phyloP scores from a whole-genome alignment of 2,888 invertebrate species.

The Plebejus argus region DNA sequence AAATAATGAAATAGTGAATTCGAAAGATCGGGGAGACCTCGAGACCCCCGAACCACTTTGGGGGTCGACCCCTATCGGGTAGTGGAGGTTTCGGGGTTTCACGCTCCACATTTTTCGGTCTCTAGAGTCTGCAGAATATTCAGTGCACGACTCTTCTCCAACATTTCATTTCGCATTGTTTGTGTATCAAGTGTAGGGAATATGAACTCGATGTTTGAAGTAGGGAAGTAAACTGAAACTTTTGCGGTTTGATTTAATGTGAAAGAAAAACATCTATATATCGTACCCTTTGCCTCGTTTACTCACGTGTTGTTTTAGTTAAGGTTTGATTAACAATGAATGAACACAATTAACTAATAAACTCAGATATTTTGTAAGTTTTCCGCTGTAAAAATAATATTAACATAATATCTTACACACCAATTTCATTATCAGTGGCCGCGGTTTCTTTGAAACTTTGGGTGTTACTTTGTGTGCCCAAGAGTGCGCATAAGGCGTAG shows the following conservation, averaged over 20 bases:
- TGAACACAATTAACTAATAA: background rate
- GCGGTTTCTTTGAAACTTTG: too few relatives aligned
- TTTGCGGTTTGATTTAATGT: background rate
- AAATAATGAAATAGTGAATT: slow-evolving; percentile 2
- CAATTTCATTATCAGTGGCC: too few relatives aligned
- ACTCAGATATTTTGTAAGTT: background rate
- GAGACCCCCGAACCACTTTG: background rate
- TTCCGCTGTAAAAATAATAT: background rate
- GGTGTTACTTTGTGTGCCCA: too few relatives aligned
- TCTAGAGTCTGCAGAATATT: background rate
- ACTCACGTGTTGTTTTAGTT: too few relatives aligned
- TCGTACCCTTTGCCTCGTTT: too few relatives aligned
- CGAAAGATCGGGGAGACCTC: background rate
- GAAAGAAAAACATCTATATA: background rate
- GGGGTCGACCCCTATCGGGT: background rate
- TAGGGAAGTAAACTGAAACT: background rate
- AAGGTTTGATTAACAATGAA: too few relatives aligned
- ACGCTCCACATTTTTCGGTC: background rate
- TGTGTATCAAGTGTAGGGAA: background rate
- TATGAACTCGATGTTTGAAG: background rate
- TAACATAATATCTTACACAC: too few relatives aligned
- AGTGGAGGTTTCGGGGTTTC: background rate
- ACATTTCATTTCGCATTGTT: slow-evolving; percentile 17
- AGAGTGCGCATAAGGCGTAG: too few relatives aligned
- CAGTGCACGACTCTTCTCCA: background rate